Conservation (phyloP, 2,888 invertebrate genomes). For the Apeira syringaria region DNA sequence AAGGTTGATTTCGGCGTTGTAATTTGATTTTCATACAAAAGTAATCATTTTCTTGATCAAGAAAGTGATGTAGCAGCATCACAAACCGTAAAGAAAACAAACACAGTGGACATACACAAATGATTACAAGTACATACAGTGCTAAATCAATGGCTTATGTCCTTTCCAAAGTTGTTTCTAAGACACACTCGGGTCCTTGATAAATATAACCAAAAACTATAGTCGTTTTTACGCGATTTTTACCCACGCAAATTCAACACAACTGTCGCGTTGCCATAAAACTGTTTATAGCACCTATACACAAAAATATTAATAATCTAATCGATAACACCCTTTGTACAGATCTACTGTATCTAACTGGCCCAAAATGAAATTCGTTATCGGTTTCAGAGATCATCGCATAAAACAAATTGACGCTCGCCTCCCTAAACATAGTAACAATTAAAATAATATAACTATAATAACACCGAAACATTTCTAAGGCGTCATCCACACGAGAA, state of each 20-base stretch:
- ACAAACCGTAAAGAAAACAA: neutral
- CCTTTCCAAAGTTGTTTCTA: neutral
- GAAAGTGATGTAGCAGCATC: neutral
- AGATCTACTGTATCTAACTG: conserved; percentile 24
- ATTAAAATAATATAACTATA: conserved; percentile 17
- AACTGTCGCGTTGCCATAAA: conserved; percentile 4
- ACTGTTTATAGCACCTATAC: conserved; percentile 8
- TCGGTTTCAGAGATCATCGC: conserved; percentile 52
- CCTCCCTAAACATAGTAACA: conserved; percentile 37
- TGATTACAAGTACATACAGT: neutral
- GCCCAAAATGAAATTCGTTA: conserved; percentile 39
- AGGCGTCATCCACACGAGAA: neutral
- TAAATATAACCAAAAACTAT: too few relatives aligned
- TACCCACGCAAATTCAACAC: too few relatives aligned
- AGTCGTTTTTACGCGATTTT: too few relatives aligned
- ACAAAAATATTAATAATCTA: neutral
- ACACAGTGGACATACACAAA: neutral
- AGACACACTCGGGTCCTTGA: neutral
- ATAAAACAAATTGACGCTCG: conserved; percentile 32
- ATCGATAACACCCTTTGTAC: conserved; percentile 11
- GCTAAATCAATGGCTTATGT: neutral
- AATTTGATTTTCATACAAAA: too few relatives aligned
- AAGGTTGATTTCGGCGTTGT: too few relatives aligned
- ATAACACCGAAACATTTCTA: neutral
- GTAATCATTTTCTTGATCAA: too few relatives aligned